These are phyloP conservation scores for Brachyalestes nurse DNA, from an alignment of 2,797 vertebrate species.

Conservation along the genomic window DNA sequence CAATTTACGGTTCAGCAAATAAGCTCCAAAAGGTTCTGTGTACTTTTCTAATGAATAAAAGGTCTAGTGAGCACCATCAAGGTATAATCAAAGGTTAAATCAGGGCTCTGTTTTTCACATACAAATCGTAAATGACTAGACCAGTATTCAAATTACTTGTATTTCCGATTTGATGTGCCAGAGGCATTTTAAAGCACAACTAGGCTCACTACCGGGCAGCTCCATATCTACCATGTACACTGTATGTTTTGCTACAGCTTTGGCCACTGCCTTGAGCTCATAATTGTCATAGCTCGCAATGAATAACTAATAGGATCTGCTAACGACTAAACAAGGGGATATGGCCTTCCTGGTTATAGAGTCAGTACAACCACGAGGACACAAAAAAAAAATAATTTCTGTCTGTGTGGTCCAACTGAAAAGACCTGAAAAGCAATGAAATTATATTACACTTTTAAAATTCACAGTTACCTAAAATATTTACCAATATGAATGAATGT, in stretches of 20 bases:
- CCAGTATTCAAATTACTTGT: not conserved
- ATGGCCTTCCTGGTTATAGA: not conserved
- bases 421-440: not conserved
- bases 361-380: not conserved
- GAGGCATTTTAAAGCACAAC: not conserved
- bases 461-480: no score
- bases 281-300: not conserved
- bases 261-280: not conserved
- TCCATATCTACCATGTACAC: conserved; percentile 1
- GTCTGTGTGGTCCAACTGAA: no score
- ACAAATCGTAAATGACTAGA: not conserved
- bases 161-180: not conserved
- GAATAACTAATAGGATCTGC: not conserved
- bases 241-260: not conserved
- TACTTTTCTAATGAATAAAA: not conserved
- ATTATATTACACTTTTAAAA: not conserved
- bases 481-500: no score
- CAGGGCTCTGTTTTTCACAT: not conserved
- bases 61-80: not conserved
- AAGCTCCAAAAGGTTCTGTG: not conserved
- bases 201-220: not conserved
- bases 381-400: not conserved
- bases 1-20: not conserved
- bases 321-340: conserved; percentile 7
- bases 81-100: not conserved